Percentiles rank a stretch among this genome's conserved stretches.
Conservation (phyloP, 2,888 invertebrate genomes). For the Schizotus pectinicornis region DNA sequence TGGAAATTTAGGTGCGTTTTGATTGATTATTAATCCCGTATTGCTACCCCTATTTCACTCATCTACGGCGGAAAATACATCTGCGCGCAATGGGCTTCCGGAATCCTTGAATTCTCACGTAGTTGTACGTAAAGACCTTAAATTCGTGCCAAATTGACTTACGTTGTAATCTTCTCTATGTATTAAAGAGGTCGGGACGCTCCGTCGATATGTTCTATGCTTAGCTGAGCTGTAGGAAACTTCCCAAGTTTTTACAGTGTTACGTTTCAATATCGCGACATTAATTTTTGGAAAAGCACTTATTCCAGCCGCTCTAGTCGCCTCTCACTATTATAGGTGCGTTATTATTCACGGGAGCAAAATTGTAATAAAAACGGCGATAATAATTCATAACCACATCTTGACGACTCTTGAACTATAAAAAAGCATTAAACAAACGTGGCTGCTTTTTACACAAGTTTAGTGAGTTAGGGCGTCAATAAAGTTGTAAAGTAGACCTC, state of each 20-base stretch:
- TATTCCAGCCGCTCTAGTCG: too few relatives aligned
- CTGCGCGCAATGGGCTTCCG: constrained; percentile 18
- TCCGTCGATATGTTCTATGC: constrained; percentile 12
- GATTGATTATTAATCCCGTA: too few relatives aligned
- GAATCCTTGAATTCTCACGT: constrained; percentile 26
- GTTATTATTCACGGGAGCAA: constrained; percentile 20
- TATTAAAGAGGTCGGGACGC: constrained; percentile 24
- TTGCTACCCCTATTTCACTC: too few relatives aligned
- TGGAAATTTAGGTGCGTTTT: too few relatives aligned
- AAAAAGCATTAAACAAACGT: constrained; percentile 54
- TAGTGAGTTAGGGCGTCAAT: constrained; percentile 54
- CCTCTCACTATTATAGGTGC: neutral
- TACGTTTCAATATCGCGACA: too few relatives aligned
- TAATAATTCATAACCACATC: constrained; percentile 41
- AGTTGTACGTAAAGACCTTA: constrained; percentile 25
- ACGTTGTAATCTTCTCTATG: constrained; percentile 33
- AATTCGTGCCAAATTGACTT: constrained; percentile 32
- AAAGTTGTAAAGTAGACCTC: constrained; percentile 56
- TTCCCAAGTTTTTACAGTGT: neutral
- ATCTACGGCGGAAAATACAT: constrained; percentile 8
- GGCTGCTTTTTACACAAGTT: constrained; percentile 52
- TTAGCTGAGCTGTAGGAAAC: neutral
- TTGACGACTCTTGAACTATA: constrained; percentile 46
- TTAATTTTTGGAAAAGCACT: too few relatives aligned
- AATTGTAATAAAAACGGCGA: constrained; percentile 29